Evolutionary conservation across 2,888 invertebrate genomes (phyloP).

Genomic region (Drosophila colorata): DNA sequence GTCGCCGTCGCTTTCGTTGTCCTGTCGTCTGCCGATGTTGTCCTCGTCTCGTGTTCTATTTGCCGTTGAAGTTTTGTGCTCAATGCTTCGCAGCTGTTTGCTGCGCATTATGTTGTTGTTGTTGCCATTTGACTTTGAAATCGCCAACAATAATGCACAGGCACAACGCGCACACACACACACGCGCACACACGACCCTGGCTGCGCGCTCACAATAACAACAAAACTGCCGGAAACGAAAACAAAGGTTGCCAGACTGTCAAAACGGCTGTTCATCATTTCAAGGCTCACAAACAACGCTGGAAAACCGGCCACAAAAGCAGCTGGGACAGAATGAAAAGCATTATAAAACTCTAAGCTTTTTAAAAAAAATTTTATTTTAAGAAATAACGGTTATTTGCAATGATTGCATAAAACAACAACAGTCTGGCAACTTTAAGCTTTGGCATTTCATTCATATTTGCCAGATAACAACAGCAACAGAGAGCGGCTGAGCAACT

Average conservation of each 20-base stretch:
- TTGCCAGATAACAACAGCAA: slow-evolving; percentile 15
- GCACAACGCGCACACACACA: slow-evolving; percentile 29
- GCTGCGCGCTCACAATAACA: slow-evolving; percentile 55
- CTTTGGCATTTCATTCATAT: slow-evolving; percentile 64
- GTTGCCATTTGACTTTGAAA: slow-evolving; percentile 79
- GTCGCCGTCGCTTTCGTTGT: slow-evolving; percentile 47
- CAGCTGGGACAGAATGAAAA: rapidly evolving
- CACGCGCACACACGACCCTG: slow-evolving; percentile 6
- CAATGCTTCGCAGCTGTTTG: slow-evolving; percentile 66
- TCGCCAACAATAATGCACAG: slow-evolving; percentile 71
- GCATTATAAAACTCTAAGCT: rapidly evolving
- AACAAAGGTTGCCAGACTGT: slow-evolving; percentile 62
- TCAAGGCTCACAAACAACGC: slow-evolving; percentile 10
- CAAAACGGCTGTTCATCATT: slow-evolving; percentile 15
- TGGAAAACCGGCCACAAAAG: neutral
- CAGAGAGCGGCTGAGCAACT: slow-evolving; percentile 10
- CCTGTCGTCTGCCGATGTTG: slow-evolving; percentile 56
- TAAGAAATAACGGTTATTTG: neutral
- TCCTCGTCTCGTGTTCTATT: slow-evolving; percentile 56
- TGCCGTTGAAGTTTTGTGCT: slow-evolving; percentile 61
- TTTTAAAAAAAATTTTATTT: neutral
- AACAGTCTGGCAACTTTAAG: slow-evolving; percentile 53
- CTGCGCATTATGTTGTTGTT: slow-evolving; percentile 62
- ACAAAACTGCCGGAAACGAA: slow-evolving; percentile 73
- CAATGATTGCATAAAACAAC: slow-evolving; percentile 40